Conservation (phyloP, 2,797 vertebrate genomes). For the Intellagama lesueurii region DNA sequence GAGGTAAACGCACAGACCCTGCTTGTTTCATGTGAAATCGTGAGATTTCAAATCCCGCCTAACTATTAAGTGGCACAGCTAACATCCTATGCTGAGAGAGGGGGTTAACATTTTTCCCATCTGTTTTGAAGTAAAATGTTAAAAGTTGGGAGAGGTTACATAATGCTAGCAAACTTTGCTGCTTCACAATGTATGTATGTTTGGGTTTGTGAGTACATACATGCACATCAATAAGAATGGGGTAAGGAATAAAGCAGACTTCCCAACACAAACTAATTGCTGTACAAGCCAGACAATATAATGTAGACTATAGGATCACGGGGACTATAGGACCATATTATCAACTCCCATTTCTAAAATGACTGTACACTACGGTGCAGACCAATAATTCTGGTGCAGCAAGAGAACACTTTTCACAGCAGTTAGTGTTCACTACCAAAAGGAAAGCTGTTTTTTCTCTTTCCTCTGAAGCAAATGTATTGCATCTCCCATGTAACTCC, state of each 20-base stretch:
- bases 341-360: background rate
- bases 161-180: no score
- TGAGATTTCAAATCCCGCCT: background rate
- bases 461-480: slow-evolving; percentile 40
- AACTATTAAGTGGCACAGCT: no score
- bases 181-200: no score
- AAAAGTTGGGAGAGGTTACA: background rate
- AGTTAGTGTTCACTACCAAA: background rate
- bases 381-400: slow-evolving; percentile 5
- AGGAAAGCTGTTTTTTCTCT: slow-evolving; percentile 22
- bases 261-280: background rate
- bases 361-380: slow-evolving; percentile 11
- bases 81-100: background rate
- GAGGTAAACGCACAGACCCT: background rate
- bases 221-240: background rate
- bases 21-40: background rate
- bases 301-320: background rate
- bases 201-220: no score
- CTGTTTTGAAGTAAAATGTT: background rate
- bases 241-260: background rate
- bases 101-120: background rate
- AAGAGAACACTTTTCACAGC: slow-evolving; percentile 40
- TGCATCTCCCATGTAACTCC: slow-evolving; percentile 67
- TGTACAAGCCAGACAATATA: slow-evolving; percentile 12
- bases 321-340: background rate